These are phyloP conservation scores for Cyphomyrus plagiostoma DNA, from an alignment of 2,113 vertebrate species.

Conservation along the genomic window DNA sequence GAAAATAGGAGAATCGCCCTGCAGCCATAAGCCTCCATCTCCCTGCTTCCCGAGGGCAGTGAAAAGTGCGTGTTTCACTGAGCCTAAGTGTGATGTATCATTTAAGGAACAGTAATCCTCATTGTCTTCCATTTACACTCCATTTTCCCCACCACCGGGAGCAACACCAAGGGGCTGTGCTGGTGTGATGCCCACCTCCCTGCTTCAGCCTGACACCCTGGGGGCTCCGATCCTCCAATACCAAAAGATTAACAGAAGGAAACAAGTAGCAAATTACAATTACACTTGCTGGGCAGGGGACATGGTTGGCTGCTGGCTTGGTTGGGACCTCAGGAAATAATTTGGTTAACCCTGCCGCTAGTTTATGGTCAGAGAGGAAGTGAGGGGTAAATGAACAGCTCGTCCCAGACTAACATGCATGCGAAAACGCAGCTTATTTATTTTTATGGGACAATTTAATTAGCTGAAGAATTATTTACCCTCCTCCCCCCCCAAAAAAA, in stretches of 20 bases:
- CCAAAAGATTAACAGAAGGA: not conserved
- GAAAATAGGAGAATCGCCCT: not conserved
- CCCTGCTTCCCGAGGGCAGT: not conserved
- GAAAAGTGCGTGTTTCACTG: not conserved
- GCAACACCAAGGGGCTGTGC: not conserved
- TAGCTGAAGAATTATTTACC: not conserved
- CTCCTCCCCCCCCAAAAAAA: not conserved
- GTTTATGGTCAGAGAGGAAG: not conserved
- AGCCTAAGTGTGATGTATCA: not conserved
- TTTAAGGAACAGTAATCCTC: not conserved
- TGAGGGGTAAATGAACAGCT: not conserved
- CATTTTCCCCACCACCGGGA: not conserved
- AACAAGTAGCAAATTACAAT: not conserved
- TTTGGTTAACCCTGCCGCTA: not conserved
- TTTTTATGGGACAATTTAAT: not conserved
- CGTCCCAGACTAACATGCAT: not conserved
- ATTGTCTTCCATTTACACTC: not conserved
- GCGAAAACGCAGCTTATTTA: not conserved
- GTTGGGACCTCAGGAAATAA: not conserved
- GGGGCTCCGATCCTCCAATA: not conserved
- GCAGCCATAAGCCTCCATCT: not conserved
- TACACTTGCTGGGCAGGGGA: not conserved
- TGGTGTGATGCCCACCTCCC: not conserved
- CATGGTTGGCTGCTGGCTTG: not conserved
- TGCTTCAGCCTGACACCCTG: not conserved